Percentiles rank a stretch among this genome's conserved stretches.
Evolutionary conservation across 2,888 invertebrate species (phyloP).

Genomic region (Dicyrtoma fusca): DNA sequence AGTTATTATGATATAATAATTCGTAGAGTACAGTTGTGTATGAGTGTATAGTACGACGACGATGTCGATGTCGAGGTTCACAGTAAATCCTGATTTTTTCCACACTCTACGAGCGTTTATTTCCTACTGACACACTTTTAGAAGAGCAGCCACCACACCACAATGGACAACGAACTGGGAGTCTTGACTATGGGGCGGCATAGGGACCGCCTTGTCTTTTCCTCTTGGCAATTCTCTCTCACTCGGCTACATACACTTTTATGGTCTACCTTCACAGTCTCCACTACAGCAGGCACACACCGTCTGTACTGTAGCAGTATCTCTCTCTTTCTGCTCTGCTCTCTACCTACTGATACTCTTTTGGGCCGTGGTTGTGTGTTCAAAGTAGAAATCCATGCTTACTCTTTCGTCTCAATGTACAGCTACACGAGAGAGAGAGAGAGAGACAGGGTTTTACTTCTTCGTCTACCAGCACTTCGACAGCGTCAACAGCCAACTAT

Average conservation of each 20-base stretch:
- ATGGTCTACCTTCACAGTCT: slow-evolving; percentile 13
- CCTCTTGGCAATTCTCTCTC: slow-evolving; percentile 16
- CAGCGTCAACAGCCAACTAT: no score
- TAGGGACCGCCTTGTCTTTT: slow-evolving; percentile 28
- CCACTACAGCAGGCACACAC: no score
- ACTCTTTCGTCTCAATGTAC: slow-evolving; percentile 30
- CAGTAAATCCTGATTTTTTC: slow-evolving; percentile 38
- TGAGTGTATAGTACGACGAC: neutral
- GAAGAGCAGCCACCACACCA: slow-evolving; percentile 46
- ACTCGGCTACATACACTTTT: neutral
- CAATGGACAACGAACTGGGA: slow-evolving; percentile 45
- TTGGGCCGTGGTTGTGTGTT: no score
- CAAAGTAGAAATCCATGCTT: neutral
- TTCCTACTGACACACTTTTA: slow-evolving; percentile 58
- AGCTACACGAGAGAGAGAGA: neutral
- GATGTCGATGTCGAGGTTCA: slow-evolving; percentile 21
- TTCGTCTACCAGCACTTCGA: no score
- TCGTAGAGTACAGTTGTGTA: neutral
- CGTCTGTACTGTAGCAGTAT: no score
- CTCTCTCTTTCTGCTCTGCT: no score
- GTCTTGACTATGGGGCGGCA: slow-evolving; percentile 37
- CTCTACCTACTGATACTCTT: no score
- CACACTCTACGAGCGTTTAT: slow-evolving; percentile 53
- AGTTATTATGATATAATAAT: no score
- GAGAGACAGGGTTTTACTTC: neutral